Evolutionary conservation across 1,140 invertebrate species (phyloP).

Genomic region (Hycleus phaleratus): DNA sequence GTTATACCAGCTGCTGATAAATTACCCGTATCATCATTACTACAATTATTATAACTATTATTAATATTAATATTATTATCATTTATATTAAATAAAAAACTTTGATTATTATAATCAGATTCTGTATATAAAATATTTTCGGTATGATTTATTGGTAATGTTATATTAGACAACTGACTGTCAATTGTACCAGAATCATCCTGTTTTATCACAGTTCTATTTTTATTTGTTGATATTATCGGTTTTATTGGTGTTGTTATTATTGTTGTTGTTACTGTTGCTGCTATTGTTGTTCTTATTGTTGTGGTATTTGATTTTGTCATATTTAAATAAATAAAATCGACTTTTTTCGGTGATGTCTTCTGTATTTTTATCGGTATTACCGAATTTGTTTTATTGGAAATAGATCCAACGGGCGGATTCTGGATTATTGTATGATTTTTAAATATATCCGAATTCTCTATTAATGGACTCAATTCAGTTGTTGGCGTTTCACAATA

Average conservation of each 20-base stretch:
- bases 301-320: constrained; percentile 9
- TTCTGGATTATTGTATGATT: not conserved
- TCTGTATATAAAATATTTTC: constrained; percentile 28
- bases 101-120: not conserved
- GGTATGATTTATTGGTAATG: constrained; percentile 25
- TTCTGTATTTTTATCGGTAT: constrained; percentile 11
- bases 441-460: no score
- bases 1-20: constrained; percentile 63
- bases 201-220: constrained; percentile 33
- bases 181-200: constrained; percentile 14
- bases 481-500: constrained; percentile 2
- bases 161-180: constrained; percentile 19
- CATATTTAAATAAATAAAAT: constrained; percentile 7
- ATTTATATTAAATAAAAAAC: not conserved
- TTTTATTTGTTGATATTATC: constrained; percentile 2
- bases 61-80: constrained; percentile 24
- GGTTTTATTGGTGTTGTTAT: constrained; percentile 7
- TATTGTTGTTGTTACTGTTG: constrained; percentile 28
- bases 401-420: constrained; percentile 16
- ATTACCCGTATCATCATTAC: constrained; percentile 14
- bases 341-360: constrained; percentile 12
- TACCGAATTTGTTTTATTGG: constrained; percentile 2
- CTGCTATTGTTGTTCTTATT: constrained; percentile 3
- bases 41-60: constrained; percentile 19
- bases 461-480: constrained; percentile 3